These are phyloP conservation scores for Geotria australis DNA, from an alignment of 2,797 vertebrate genomes.

Conservation along the genomic window DNA sequence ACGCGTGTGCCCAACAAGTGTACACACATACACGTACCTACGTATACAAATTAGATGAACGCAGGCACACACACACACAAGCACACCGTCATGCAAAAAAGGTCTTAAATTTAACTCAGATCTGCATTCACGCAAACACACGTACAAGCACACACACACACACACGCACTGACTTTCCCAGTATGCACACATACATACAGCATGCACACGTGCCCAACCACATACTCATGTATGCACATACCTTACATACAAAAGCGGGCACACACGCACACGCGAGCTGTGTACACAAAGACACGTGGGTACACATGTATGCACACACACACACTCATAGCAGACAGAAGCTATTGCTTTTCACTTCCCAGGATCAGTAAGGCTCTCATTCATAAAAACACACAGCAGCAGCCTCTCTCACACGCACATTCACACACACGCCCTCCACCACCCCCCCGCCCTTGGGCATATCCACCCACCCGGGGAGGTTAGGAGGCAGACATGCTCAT, in stretches of 20 bases:
- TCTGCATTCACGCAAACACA: neutral
- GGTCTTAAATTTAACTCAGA: no score
- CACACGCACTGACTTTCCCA: neutral
- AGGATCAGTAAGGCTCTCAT: no score
- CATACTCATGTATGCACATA: neutral
- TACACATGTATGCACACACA: neutral
- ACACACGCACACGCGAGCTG: neutral
- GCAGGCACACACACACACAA: no score
- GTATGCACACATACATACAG: neutral
- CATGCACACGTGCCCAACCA: neutral
- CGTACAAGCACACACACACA: neutral
- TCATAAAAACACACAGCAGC: no score
- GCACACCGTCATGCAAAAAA: no score
- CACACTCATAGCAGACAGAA: neutral
- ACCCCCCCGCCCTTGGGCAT: no score
- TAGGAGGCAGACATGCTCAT: no score
- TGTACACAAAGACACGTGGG: neutral
- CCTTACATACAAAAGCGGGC: neutral
- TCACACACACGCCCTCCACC: no score
- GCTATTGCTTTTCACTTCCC: no score
- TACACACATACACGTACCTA: neutral
- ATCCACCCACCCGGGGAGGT: no score
- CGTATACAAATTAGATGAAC: no score
- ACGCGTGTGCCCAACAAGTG: neutral
- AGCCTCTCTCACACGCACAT: no score